Evolutionary conservation across 1,140 invertebrate genomes (phyloP), one percentile per base, ranked within the genome.

Genomic region (Pinna nobilis): DNA sequence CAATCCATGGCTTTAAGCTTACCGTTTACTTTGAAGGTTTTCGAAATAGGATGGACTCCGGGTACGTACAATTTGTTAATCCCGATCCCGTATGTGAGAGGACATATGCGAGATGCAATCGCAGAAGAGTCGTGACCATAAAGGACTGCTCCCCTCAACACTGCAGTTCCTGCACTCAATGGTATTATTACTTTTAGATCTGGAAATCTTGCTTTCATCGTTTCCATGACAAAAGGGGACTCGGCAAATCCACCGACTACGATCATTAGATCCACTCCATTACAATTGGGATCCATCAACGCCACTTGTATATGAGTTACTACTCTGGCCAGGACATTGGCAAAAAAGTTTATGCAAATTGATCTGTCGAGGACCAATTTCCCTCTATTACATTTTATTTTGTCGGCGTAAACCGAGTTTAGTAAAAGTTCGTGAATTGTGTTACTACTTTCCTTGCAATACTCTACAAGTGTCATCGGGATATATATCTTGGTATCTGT

Each of bases 161-260:
- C 69, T 3, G 74, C 59, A 3, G 73, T 30, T 33, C 70, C 70
- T 3, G 70, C 65, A 1, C 73, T 70, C 4, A 28, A 35, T 23
- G 75, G 75, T 3, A 66, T 41, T 9, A 77, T 70, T 1, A 77
- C 28, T 4, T 33, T 64, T 15, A 63, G 25, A 4, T 63, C 47
- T 15, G 70, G 75, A 47, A 77, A 77, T 23, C 47, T 51, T 13
- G 39, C 35, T 28, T 59, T 68, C 4, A 77, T 51, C 13, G 70
- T 73, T 41, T 77, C 70, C 23, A 73, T 70, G 3, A 77, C 68
- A 18, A 73, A 65, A 0, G 75, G 75, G 0, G 75, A 77, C 47
- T 77, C 75, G 0, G 75, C 65, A 35, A 77, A 77, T 0, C 75
- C 75, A 41, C 75, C 75, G 15, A 77, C 75, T n/a, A 77, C 75